These are phyloP conservation scores for Xenopus laevis DNA, from an alignment of 2,113 vertebrate species.

Conservation along the genomic window DNA sequence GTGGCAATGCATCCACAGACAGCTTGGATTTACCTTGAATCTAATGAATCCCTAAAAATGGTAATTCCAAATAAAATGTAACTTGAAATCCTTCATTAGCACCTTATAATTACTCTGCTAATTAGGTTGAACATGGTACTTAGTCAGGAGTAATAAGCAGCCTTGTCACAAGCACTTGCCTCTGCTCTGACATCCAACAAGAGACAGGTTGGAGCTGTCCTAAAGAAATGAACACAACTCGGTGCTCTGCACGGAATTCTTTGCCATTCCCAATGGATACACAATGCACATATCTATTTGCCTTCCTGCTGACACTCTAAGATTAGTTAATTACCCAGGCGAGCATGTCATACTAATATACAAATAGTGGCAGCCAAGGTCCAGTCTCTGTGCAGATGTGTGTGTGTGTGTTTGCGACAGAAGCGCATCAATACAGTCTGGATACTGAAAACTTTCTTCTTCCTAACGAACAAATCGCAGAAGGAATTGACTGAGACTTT, in stretches of 20 bases:
- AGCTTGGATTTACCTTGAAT: slow-evolving; percentile 40
- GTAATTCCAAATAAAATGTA: slow-evolving; percentile 64
- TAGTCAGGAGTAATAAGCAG: slow-evolving; percentile 74
- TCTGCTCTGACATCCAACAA: slow-evolving; percentile 66
- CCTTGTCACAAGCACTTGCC: slow-evolving; percentile 70
- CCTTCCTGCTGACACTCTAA: slow-evolving; percentile 23
- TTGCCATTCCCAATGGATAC: slow-evolving; percentile 40
- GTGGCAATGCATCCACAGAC: background rate
- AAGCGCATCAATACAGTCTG: no score
- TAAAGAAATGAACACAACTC: slow-evolving; percentile 52
- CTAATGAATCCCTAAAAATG: slow-evolving; percentile 52
- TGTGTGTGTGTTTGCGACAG: no score
- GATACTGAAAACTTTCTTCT: no score
- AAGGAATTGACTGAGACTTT: no score
- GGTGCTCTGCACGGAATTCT: slow-evolving; percentile 48
- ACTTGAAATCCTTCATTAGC: slow-evolving; percentile 84
- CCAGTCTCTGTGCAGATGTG: background rate
- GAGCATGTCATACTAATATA: slow-evolving; percentile 14
- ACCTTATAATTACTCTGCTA: slow-evolving; percentile 88
- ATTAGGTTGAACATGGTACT: slow-evolving; percentile 83
- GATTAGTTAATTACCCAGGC: background rate
- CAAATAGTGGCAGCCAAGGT: background rate
- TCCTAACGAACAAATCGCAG: no score
- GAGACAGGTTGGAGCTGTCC: slow-evolving; percentile 62
- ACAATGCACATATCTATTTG: slow-evolving; percentile 40